Percentiles rank a stretch among this genome's conserved stretches.
Evolutionary conservation across 2,888 invertebrate species (phyloP).

Genomic region (Harmothoe impar): DNA sequence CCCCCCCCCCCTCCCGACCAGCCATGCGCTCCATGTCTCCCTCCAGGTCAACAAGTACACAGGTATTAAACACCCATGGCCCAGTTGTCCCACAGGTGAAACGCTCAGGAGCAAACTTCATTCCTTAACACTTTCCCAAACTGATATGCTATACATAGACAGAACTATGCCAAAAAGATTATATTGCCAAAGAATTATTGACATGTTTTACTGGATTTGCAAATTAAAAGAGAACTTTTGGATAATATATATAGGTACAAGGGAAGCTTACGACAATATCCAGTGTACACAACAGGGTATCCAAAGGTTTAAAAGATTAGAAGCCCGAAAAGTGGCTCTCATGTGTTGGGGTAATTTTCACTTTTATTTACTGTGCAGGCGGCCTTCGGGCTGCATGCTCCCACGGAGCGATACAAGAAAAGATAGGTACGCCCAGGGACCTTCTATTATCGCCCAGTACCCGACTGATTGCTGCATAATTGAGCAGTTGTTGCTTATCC

Average conservation of each 20-base stretch:
- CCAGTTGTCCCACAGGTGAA: neutral
- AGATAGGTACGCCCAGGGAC: neutral
- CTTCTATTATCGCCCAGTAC: neutral
- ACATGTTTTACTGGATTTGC: too few relatives aligned
- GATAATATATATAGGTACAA: neutral
- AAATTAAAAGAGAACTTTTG: too few relatives aligned
- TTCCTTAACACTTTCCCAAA: neutral
- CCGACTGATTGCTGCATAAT: neutral
- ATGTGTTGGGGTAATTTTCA: neutral
- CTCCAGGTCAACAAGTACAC: conserved; percentile 14
- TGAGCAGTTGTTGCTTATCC: neutral
- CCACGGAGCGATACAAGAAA: neutral
- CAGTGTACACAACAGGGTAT: too few relatives aligned
- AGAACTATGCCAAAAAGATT: too few relatives aligned
- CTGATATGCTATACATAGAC: neutral
- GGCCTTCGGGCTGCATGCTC: neutral
- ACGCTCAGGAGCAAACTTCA: neutral
- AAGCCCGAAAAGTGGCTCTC: neutral
- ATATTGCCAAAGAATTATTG: too few relatives aligned
- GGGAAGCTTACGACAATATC: neutral
- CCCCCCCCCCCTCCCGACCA: neutral
- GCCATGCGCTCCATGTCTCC: too few relatives aligned
- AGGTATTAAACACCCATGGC: conserved; percentile 14
- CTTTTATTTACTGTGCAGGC: too few relatives aligned
- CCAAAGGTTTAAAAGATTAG: conserved; percentile 20